Evolutionary conservation across 1,140 invertebrate genomes (phyloP).

Genomic region (Nylanderia fulva): DNA sequence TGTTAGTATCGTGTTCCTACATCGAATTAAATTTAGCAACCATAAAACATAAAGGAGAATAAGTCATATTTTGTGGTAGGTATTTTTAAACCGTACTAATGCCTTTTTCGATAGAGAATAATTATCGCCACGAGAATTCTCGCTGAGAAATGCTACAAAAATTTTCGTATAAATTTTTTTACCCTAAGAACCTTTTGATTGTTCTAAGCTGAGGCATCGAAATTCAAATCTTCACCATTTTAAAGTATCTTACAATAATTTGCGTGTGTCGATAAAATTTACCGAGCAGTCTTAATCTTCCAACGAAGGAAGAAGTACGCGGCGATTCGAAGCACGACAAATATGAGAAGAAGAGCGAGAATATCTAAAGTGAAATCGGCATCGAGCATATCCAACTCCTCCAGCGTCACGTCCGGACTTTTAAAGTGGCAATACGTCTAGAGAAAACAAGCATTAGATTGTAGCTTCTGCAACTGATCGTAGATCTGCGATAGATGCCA

Average conservation of each 20-base stretch:
- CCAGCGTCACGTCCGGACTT: constrained; percentile 94
- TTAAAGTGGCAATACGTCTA: constrained; percentile 96
- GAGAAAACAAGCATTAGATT: constrained; percentile 33
- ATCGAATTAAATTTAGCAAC: constrained; percentile 20
- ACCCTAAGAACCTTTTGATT: not conserved
- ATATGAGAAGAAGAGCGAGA: constrained; percentile 94
- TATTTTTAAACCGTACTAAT: not conserved
- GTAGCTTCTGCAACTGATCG: not conserved
- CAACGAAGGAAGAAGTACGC: constrained; percentile 97
- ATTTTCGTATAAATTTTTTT: not conserved
- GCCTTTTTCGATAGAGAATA: not conserved
- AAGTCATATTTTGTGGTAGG: not conserved
- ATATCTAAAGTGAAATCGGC: constrained; percentile 92
- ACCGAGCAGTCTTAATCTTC: constrained; percentile 92
- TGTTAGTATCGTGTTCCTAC: constrained; percentile 46
- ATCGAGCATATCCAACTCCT: constrained; percentile 94
- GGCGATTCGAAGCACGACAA: constrained; percentile 93
- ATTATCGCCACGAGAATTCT: not conserved
- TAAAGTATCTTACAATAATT: not conserved
- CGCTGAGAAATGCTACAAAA: constrained; percentile 9
- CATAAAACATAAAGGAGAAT: constrained; percentile 12
- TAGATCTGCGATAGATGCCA: too few species aligned
- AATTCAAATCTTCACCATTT: not conserved
- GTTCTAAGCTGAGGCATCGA: not conserved
- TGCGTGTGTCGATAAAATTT: constrained; percentile 74